Evolutionary conservation across 2,888 invertebrate genomes (phyloP).

Genomic region (Pandemis cinnamomeana): DNA sequence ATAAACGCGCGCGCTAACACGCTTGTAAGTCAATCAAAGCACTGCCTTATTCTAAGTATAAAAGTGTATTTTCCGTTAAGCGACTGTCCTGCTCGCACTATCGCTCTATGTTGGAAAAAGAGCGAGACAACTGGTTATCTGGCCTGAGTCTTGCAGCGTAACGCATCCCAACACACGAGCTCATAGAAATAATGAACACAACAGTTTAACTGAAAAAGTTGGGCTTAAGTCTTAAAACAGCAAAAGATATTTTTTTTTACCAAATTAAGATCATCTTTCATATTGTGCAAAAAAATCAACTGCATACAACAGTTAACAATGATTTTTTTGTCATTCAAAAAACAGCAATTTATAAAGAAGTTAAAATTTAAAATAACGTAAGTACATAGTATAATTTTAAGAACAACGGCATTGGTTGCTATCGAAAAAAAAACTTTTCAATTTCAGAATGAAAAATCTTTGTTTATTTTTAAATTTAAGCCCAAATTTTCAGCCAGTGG

Average conservation of each 20-base stretch:
- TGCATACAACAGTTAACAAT: too few species aligned
- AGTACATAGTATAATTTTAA: background rate
- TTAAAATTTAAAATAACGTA: too few species aligned
- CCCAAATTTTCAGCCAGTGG: background rate
- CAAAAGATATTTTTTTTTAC: background rate
- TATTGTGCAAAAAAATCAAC: too few species aligned
- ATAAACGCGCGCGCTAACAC: slow-evolving; percentile 12
- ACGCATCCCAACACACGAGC: background rate
- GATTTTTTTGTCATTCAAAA: too few species aligned
- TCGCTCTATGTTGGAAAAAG: slow-evolving; percentile 1
- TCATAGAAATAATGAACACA: background rate
- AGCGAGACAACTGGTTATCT: slow-evolving; percentile 1
- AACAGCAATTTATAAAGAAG: too few species aligned
- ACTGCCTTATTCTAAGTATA: slow-evolving; percentile 82
- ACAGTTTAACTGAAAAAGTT: background rate
- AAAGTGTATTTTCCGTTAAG: slow-evolving; percentile 61
- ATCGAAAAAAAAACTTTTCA: background rate
- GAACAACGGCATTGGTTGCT: background rate
- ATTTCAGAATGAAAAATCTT: background rate
- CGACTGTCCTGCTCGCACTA: slow-evolving; percentile 36
- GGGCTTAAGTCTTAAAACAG: background rate
- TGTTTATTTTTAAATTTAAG: background rate
- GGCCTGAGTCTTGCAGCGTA: background rate
- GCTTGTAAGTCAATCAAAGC: slow-evolving; percentile 73
- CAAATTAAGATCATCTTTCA: background rate